Evolutionary conservation across 2,888 invertebrate genomes (phyloP).

Genomic region (Tolmerus cingulatus): DNA sequence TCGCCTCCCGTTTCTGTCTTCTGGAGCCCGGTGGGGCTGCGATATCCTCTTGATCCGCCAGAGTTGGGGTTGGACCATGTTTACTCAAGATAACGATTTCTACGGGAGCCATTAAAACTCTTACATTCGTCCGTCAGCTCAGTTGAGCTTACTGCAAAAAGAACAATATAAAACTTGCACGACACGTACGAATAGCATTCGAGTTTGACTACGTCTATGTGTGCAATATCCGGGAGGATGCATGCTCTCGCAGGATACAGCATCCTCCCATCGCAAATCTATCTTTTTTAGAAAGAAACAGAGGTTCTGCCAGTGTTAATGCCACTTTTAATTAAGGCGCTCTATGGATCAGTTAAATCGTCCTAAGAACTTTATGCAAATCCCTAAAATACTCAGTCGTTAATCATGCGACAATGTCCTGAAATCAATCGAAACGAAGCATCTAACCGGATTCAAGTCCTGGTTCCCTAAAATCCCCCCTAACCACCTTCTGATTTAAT

Average conservation of each 20-base stretch:
- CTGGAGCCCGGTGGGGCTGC: neutral
- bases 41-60: slow-evolving; percentile 12
- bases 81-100: slow-evolving; percentile 10
- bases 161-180: neutral
- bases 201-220: neutral
- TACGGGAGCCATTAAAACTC: slow-evolving; percentile 29
- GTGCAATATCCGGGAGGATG: neutral
- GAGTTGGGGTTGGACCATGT: neutral
- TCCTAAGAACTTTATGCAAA: neutral
- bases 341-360: neutral
- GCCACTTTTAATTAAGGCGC: neutral
- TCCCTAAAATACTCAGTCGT: neutral
- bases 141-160: neutral
- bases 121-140: slow-evolving; percentile 17
- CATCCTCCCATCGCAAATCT: neutral
- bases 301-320: neutral
- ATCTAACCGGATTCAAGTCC: neutral
- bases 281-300: neutral
- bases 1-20: neutral
- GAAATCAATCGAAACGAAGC: neutral
- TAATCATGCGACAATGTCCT: neutral
- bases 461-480: neutral
- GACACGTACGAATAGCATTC: neutral
- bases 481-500: neutral
- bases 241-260: neutral